Evolutionary conservation across 2,113 vertebrate genomes (phyloP), one percentile per base, ranked within the genome.

Genomic region (Cacatua alba): DNA sequence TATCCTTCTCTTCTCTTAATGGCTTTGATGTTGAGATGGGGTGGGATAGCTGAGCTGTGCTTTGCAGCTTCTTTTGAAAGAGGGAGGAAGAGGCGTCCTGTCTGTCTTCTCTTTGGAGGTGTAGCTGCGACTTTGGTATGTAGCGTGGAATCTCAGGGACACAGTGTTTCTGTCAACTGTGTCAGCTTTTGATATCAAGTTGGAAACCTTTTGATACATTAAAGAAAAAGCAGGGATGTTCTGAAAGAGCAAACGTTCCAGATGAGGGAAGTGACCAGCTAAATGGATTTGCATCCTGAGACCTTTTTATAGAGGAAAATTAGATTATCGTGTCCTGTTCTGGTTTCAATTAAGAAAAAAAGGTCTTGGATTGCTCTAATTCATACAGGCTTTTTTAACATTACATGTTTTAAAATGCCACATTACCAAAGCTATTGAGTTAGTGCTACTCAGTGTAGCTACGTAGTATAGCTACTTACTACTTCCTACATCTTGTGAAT

Each of bases 31-130:
- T 35, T 63, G 37, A 33, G 55, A 26, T 2, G 4, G 10, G 28
- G 28, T 24, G 14, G 44, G 62, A 31, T 23, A 8, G 28, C 13
- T 10, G 53, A n/a, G 41, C 9, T 10, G 20, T 63, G 41, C 65
- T 79, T 60, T 28, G 35, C 44, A 43, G 57, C 35, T 11, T 5
- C 44, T 17, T 59, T 43, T 41, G 44, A 12, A 31, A 37, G 43
- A n/a, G 15, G 3, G 8, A 65, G 24, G 43, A 65, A 41, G 90
- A n/a, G 18, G 29, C 29, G 14, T 26, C 0, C 0, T 19, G 14
- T 52, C 24, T 46, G 18, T 52, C 16, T 29, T 28, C 7, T 43
- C 19, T 28, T 70, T 2, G 17, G 31, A 52, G 55, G 14, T 74
- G 53, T 23, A 13, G 15, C 18, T 64, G 48, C 26, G 13, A 49